Conservation (phyloP, 2,797 vertebrate species). For the Sylvilagus floridanus region DNA sequence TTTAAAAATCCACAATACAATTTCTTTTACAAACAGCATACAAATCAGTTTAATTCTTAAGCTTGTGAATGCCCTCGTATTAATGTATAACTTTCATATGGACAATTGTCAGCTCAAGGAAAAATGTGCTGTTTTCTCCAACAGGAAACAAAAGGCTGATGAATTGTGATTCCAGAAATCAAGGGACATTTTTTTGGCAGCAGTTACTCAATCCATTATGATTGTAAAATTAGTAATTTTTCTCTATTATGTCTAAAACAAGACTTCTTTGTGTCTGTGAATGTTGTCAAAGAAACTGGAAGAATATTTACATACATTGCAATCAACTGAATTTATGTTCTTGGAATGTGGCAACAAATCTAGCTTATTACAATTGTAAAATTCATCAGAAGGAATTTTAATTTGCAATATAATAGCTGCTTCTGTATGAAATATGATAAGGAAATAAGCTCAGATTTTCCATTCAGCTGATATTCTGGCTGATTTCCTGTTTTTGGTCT, state of each 20-base stretch:
- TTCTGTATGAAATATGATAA: neutral
- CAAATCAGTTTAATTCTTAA: neutral
- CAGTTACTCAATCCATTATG: conserved; percentile 6
- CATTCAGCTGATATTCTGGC: neutral
- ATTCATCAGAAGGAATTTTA: conserved; percentile 52
- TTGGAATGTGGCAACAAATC: conserved; percentile 12
- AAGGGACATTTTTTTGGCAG: neutral
- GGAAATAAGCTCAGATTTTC: neutral
- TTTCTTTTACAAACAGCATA: neutral
- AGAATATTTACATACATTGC: conserved; percentile 14
- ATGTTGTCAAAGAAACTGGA: conserved; percentile 41
- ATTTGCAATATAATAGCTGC: neutral
- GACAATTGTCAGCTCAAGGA: neutral
- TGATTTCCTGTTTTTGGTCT: conserved; percentile 22
- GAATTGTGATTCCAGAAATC: conserved; percentile 27
- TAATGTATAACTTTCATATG: conserved; percentile 4
- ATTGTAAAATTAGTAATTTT: conserved; percentile 25
- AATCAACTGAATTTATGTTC: conserved; percentile 39
- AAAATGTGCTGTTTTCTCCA: conserved; percentile 21
- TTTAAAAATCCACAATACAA: neutral
- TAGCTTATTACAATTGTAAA: conserved; percentile 44
- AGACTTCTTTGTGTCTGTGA: conserved; percentile 9
- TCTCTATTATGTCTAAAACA: neutral
- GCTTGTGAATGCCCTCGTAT: neutral
- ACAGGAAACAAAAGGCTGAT: conserved; percentile 9